These are phyloP conservation scores for Halocaridina rubra DNA, from an alignment of 2,888 invertebrate genomes.

Conservation along the genomic window DNA sequence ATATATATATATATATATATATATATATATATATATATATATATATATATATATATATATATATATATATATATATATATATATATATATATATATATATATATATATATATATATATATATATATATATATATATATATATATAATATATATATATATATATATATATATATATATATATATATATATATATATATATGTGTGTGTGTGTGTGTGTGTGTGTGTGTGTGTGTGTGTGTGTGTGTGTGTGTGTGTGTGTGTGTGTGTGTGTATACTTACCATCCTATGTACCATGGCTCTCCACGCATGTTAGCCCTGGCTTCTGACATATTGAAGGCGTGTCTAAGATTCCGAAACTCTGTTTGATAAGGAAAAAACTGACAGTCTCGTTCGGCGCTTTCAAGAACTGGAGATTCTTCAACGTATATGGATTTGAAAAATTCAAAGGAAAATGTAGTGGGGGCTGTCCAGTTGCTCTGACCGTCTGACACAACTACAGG, in stretches of 20 bases:
- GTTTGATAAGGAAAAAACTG: conserved; percentile 95
- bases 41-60: neutral
- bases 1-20: neutral
- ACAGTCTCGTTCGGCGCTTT: conserved; percentile 78
- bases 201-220: neutral
- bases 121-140: neutral
- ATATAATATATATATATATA: neutral
- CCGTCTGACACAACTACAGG: conserved; percentile 91
- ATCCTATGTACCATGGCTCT: conserved; percentile 80
- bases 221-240: neutral
- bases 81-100: neutral
- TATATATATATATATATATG: neutral
- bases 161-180: neutral
- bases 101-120: neutral
- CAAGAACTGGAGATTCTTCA: conserved; percentile 63
- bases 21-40: neutral
- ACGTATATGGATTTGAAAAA: conserved; percentile 76
- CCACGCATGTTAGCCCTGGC: conserved; percentile 76
- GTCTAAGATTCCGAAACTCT: conserved; percentile 80
- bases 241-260: neutral
- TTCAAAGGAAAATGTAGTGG: conserved; percentile 80
- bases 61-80: neutral
- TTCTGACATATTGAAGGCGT: conserved; percentile 85
- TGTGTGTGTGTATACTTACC: conserved; percentile 72
- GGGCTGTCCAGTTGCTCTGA: conserved; percentile 83